Evolutionary conservation across 2,888 invertebrate species (phyloP).

Genomic region (Heliconius ismenius): DNA sequence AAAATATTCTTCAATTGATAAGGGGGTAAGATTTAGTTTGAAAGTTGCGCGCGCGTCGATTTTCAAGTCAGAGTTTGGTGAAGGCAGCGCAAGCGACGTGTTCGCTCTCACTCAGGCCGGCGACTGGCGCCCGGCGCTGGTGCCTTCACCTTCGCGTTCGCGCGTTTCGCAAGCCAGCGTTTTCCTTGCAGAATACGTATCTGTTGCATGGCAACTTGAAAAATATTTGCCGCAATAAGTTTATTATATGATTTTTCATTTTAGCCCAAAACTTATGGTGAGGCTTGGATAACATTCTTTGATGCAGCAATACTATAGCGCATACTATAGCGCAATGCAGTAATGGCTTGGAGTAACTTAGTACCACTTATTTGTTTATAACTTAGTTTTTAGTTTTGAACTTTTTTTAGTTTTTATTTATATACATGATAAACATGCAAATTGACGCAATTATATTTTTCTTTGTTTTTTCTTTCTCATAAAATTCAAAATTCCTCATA

Average conservation of each 20-base stretch:
- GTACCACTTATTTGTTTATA: neutral
- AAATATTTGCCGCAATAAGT: conserved; percentile 51
- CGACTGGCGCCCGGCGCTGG: conserved; percentile 73
- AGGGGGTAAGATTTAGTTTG: neutral
- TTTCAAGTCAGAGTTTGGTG: conserved; percentile 37
- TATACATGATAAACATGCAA: neutral
- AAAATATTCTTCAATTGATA: neutral
- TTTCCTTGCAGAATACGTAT: conserved; percentile 69
- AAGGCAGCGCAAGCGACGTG: conserved; percentile 54
- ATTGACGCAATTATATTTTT: neutral
- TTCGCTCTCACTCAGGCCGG: conserved; percentile 69
- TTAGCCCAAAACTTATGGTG: neutral
- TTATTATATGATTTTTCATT: conserved; percentile 31
- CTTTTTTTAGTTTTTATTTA: neutral
- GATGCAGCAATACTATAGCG: too few relatives aligned
- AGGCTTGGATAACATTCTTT: neutral
- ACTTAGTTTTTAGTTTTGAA: neutral
- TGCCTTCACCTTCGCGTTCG: conserved; percentile 65
- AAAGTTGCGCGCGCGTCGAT: conserved; percentile 53
- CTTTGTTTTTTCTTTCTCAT: neutral
- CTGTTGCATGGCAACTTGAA: conserved; percentile 78
- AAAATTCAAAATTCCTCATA: too few relatives aligned
- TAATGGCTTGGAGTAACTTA: neutral
- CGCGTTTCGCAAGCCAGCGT: conserved; percentile 69
- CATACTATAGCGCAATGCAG: conserved; percentile 11